Evolutionary conservation across 2,113 vertebrate species (phyloP), one percentile per base, ranked within the genome.

Genomic region (Morphnarchus princeps): DNA sequence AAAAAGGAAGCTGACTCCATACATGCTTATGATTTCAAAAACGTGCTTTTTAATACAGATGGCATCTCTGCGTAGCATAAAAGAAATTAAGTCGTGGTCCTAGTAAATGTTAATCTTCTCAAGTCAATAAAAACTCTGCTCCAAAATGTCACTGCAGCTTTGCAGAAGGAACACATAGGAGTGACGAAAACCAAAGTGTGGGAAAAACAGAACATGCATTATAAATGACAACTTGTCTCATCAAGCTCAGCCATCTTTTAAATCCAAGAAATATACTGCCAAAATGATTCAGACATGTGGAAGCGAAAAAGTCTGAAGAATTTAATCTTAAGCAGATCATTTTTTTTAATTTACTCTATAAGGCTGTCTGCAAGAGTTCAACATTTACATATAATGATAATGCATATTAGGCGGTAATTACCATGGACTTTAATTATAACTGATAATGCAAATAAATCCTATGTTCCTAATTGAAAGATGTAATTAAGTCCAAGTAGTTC

Each of bases 381-480:
- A 83, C 91, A 92, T 93, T 95, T 92, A 83, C 74, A 97, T 94
- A 87, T 45, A 93, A 97, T 49, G 87, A 96, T 95, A 96, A 96
- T 32, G 52, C 50, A 25, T 62, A 95, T 90, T 95, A 90, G 93
- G 72, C 15, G 36, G 97, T 85, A 97, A 97, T 95, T 96, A 95
- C 52, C 65, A 89, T 45, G 73, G 91, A 89, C 83, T 94, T 96
- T 90, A 95, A 98, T 92, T 97, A 97, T 96, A 97, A 92, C 85
- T 83, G 93, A 96, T 94, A 97, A 93, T 14, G 34, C 79, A 92
- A 96, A 96, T 91, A 96, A 97, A 95, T 90, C 67, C 65, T 94
- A 40, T 61, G 62, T 72, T 89, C 59, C 69, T 58, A 95, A 91
- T 12, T 95, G 94, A 97, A 94, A 73, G 96, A 96, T 70, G 63